Percentiles rank a stretch among this genome's conserved stretches.
These are phyloP conservation scores for Marronus borbonicus DNA, from an alignment of 2,888 invertebrate species.

Conservation along the genomic window DNA sequence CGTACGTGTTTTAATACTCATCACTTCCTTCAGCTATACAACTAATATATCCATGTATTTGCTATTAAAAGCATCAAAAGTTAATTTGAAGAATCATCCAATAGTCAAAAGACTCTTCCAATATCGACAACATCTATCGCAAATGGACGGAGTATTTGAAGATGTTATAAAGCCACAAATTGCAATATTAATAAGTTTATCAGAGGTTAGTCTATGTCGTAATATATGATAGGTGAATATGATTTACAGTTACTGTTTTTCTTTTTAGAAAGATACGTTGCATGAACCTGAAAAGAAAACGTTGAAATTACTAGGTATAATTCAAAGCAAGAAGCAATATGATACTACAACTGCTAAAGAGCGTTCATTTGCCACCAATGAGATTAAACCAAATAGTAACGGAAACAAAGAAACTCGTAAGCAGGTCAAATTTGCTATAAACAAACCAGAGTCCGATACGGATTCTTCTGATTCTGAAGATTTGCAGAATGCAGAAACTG, in stretches of 20 bases:
- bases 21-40: constrained; percentile 80
- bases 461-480: constrained; percentile 46
- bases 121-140: constrained; percentile 82
- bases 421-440: background rate
- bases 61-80: constrained; percentile 84
- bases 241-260: background rate
- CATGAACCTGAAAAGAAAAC: constrained; percentile 64
- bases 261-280: background rate
- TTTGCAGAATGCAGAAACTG: constrained; percentile 62
- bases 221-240: background rate
- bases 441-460: background rate
- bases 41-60: constrained; percentile 90
- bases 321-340: constrained; percentile 49
- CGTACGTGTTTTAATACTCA: background rate
- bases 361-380: constrained; percentile 27
- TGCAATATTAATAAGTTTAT: constrained; percentile 72
- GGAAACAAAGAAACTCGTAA: constrained; percentile 41
- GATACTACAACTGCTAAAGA: constrained; percentile 25
- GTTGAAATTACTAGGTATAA: constrained; percentile 68
- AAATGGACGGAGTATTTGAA: constrained; percentile 81
- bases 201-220: background rate
- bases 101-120: constrained; percentile 88
- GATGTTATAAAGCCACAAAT: constrained; percentile 80
- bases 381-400: constrained; percentile 36
- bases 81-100: constrained; percentile 87